Evolutionary conservation across 1,140 invertebrate genomes (phyloP), one percentile per base, ranked within the genome.

Genomic region (Ceratosolen fusciceps): DNA sequence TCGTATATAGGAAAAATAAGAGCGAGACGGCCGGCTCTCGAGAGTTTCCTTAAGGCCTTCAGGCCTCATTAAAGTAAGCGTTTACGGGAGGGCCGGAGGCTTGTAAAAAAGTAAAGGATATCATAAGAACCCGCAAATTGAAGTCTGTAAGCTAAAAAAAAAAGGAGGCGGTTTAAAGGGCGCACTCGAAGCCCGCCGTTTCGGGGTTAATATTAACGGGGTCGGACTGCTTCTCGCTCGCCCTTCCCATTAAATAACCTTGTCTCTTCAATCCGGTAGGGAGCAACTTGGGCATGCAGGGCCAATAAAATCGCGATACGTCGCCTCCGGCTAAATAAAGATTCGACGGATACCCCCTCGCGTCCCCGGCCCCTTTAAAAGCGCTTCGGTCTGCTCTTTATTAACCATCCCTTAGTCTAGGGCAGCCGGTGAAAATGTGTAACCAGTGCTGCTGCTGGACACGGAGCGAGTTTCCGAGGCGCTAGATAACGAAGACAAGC

Each of bases 121-220:
- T 16, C n/a, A n/a, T n/a, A n/a, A n/a, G n/a, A n/a, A n/a, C n/a
- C n/a, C n/a, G n/a, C n/a, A n/a, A n/a, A n/a, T n/a, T n/a, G n/a
- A n/a, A n/a, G n/a, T n/a, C n/a, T n/a, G n/a, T n/a, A n/a, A n/a
- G n/a, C n/a, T n/a, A n/a, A n/a, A n/a, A n/a, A n/a, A n/a, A n/a
- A n/a, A n/a, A n/a, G n/a, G 12, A 62, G 24, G 31, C 14, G 34
- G 14, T 62, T 62, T 34, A 9, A 19, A 1, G 16, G 29, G 4
- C 16, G 14, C 12, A 19, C 29, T 62, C 14, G 19, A 19, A 62
- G 58, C 16, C 34, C 31, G 34, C 10, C 16, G n/a, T n/a, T n/a
- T 62, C 24, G 10, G 21, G 24, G 58, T 34, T 62, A 62, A 62
- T 62, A 62, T 31, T 62, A n/a, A n/a, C n/a, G n/a, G n/a, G n/a